These are phyloP conservation scores for Fringilla coelebs DNA, from an alignment of 2,797 vertebrate species.

Conservation along the genomic window DNA sequence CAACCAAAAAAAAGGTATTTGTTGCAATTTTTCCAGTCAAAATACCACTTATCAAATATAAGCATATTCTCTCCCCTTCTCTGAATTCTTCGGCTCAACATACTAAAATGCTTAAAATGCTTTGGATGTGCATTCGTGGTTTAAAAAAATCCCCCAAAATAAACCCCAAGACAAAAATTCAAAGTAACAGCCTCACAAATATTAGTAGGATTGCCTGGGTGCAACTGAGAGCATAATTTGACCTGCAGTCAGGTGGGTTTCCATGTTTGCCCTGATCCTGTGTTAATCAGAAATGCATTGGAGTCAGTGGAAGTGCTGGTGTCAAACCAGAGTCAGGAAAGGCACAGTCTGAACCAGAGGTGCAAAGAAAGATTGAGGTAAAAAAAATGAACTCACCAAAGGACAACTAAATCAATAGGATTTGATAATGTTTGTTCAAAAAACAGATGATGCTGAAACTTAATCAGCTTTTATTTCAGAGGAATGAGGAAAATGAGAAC, in stretches of 20 bases:
- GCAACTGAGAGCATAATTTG: neutral
- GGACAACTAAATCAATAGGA: neutral
- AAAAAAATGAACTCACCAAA: neutral
- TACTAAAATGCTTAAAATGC: neutral
- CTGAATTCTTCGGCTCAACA: neutral
- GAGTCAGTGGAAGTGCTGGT: neutral
- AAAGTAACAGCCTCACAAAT: neutral
- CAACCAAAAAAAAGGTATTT: neutral
- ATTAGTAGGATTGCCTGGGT: neutral
- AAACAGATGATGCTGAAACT: neutral
- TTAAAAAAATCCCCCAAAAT: neutral
- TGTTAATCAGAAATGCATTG: neutral
- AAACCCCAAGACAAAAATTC: neutral
- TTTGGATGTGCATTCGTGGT: neutral
- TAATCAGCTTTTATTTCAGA: neutral
- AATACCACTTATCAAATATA: neutral
- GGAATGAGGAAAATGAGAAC: neutral
- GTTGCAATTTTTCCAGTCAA: neutral
- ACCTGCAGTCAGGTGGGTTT: neutral
- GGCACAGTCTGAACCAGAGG: neutral
- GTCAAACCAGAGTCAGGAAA: neutral
- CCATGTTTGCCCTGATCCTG: neutral
- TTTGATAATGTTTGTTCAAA: neutral
- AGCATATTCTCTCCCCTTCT: neutral
- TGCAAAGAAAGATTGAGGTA: neutral